phyloP scores from a whole-genome alignment of 2,888 invertebrate species.

The Ditula angustiorana region DNA sequence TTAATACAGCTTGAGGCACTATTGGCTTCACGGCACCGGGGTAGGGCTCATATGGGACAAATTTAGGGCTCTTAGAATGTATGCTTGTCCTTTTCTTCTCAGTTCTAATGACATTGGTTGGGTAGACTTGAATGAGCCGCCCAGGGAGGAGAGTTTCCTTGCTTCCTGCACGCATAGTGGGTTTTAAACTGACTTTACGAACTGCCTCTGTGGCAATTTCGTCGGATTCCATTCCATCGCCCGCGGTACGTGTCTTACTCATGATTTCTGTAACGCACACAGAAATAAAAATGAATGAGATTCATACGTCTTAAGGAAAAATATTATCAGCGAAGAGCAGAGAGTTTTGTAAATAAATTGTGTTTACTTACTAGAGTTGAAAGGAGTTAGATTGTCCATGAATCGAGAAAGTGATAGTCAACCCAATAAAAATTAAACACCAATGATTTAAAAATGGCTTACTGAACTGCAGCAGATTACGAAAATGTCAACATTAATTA shows the following conservation, averaged over 20 bases:
- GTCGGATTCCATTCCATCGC: slow-evolving; percentile 92
- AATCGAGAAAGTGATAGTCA: slow-evolving; percentile 17
- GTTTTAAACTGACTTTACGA: slow-evolving; percentile 47
- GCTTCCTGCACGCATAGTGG: slow-evolving; percentile 46
- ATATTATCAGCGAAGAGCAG: slow-evolving; percentile 42
- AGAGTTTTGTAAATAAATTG: slow-evolving; percentile 38
- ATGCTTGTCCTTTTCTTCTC: slow-evolving; percentile 83
- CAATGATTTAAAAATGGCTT: slow-evolving; percentile 16
- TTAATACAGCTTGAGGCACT: slow-evolving; percentile 79
- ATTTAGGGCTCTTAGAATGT: slow-evolving; percentile 90
- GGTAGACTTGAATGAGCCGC: slow-evolving; percentile 73
- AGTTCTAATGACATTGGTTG: slow-evolving; percentile 87
- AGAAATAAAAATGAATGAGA: slow-evolving; percentile 29
- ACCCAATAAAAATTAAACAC: background rate
- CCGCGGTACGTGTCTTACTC: slow-evolving; percentile 86
- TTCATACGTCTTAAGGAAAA: slow-evolving; percentile 12
- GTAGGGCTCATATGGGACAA: slow-evolving; percentile 95
- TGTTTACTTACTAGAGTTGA: slow-evolving; percentile 61
- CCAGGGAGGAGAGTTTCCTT: slow-evolving; percentile 60
- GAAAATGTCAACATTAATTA: background rate
- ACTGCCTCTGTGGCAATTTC: slow-evolving; percentile 58
- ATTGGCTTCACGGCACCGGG: slow-evolving; percentile 94
- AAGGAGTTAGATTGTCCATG: slow-evolving; percentile 60
- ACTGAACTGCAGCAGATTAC: slow-evolving; percentile 8
- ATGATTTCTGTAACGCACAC: slow-evolving; percentile 64